Evolutionary conservation across 2,797 vertebrate genomes (phyloP).

Genomic region (Epinephelus coioides): DNA sequence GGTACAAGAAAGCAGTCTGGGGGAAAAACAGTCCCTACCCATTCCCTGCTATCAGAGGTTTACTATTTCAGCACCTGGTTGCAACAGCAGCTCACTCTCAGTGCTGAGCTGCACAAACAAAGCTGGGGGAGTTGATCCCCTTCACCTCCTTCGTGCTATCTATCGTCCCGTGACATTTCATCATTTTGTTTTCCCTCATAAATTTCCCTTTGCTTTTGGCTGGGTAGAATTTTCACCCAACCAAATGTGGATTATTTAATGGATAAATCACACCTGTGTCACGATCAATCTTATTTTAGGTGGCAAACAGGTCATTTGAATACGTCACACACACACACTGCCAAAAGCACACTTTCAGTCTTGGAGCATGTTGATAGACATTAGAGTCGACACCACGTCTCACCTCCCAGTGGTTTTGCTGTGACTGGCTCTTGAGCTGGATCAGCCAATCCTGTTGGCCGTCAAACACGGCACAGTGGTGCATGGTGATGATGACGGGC

Average conservation of each 20-base stretch:
- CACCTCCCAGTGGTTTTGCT: conserved; percentile 96
- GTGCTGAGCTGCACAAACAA: conserved; percentile 50
- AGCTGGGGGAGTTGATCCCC: conserved; percentile 36
- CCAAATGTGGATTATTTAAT: background rate
- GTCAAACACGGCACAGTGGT: conserved; percentile 94
- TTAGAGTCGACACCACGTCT: conserved; percentile 67
- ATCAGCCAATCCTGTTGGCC: conserved; percentile 96
- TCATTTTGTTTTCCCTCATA: conserved; percentile 29
- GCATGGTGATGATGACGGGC: conserved; percentile 95
- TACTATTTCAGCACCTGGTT: conserved; percentile 61
- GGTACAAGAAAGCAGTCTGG: conserved; percentile 30
- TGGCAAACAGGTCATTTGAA: conserved; percentile 8
- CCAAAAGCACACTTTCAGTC: conserved; percentile 34
- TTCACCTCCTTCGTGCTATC: conserved; percentile 22
- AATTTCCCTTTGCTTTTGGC: conserved; percentile 20
- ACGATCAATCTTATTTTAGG: background rate
- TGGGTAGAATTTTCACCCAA: conserved; percentile 1
- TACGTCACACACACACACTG: background rate
- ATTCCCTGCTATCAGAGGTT: conserved; percentile 46
- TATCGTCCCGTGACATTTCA: conserved; percentile 15
- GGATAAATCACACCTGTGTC: background rate
- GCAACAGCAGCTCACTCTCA: conserved; percentile 41
- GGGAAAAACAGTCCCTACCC: conserved; percentile 35
- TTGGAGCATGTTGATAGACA: conserved; percentile 4
- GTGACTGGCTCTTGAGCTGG: conserved; percentile 93